Base-by-base conservation (phyloP, 2,888 invertebrate species). In the Chrysodeixis includens region DNA sequence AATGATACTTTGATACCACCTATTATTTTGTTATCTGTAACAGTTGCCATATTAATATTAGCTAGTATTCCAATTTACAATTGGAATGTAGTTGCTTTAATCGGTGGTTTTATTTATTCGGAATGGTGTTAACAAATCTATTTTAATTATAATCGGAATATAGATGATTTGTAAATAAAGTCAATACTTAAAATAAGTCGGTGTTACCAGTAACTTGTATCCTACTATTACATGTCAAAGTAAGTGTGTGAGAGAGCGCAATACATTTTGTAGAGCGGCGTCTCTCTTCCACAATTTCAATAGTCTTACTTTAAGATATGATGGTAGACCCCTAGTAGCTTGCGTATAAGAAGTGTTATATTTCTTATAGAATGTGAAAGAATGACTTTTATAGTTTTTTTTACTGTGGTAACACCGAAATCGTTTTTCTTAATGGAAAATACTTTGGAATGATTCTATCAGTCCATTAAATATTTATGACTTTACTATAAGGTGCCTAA, bases 381-480 rank as follows among this genome's bases (percentile, higher is more conserved):
- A 14, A 35, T 12, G 35, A 14, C 14, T 14, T 35, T 14, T 3
- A 14, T 3, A 14, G 4, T 12, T 35, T 40, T 40, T 40, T n/a
- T n/a, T n/a, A 6, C 1, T 4, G n/a, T n/a, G 40, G 40, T n/a
- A 40, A 40, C 40, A 40, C 40, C 6, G 35, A 35, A 35, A 35
- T 10, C 0, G 2, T 32, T 32, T 10, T 9, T 40, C 4, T 40
- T n/a, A 40, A 40, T 40, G 40, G 71, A 61, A 54, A 65, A 58
- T 71, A 66, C 56, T 68, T 71, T 81, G 90, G 89, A 89, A 89
- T 89, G 88, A 86, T 83, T 74, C 75, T 71, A 81, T 86, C 83
- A 86, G 83, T 83, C 82, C 83, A 70, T 76, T 70, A 60, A 63
- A 75, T 46, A 54, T 64, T 70, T 66, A 44, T 62, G 64, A 66